Conservation (phyloP, 2,888 invertebrate species). For the Callyntrura guangdongensis region DNA sequence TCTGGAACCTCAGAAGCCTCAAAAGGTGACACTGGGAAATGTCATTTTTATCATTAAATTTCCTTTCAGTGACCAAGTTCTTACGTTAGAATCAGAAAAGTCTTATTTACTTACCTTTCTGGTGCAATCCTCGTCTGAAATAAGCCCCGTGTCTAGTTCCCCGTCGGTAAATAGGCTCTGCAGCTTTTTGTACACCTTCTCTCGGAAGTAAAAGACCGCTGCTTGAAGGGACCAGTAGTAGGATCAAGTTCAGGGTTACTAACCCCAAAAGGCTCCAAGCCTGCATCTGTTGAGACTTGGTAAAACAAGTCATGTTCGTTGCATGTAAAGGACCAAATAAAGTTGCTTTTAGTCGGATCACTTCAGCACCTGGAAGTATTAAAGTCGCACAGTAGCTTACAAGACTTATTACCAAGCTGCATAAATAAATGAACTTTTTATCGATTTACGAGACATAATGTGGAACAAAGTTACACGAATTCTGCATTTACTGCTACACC, state of each 20-base stretch:
- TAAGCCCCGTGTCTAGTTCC: not conserved
- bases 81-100: no score
- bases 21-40: conserved; percentile 37
- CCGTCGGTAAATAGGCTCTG: conserved; percentile 14
- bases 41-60: no score
- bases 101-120: no score
- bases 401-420: no score
- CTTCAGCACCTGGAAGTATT: not conserved
- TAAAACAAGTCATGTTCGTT: conserved; percentile 19
- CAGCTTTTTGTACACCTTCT: conserved; percentile 48
- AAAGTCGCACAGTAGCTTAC: no score
- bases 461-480: no score
- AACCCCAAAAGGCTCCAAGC: conserved; percentile 26
- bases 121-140: not conserved
- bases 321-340: not conserved
- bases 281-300: not conserved
- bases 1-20: conserved; percentile 76
- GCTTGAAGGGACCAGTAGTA: not conserved
- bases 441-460: no score
- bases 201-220: not conserved
- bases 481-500: no score
- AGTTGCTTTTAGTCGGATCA: no score
- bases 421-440: no score
- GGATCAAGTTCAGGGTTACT: conserved; percentile 41
- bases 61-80: no score